Conservation (phyloP, 2,797 vertebrate species). For the Sebastes cheni region DNA sequence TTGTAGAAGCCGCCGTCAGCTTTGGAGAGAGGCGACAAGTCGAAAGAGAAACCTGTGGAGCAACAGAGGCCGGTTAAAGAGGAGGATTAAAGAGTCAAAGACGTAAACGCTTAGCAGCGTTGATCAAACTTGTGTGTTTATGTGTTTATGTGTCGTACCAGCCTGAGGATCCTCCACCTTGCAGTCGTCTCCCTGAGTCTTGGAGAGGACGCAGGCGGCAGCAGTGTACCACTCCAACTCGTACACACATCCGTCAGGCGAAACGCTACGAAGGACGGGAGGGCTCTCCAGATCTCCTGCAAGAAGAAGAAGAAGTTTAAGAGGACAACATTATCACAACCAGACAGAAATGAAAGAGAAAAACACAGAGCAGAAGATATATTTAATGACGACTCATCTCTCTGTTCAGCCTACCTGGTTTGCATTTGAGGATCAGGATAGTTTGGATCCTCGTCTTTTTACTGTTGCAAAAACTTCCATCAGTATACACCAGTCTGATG, state of each 20-base stretch:
- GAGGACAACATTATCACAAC: background rate
- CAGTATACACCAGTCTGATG: constrained; percentile 85
- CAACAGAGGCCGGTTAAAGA: background rate
- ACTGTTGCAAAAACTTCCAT: constrained; percentile 83
- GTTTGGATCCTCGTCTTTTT: constrained; percentile 80
- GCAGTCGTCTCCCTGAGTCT: constrained; percentile 88
- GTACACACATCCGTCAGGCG: constrained; percentile 80
- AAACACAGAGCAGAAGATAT: background rate
- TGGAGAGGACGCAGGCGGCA: constrained; percentile 91
- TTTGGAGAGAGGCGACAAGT: constrained; percentile 89
- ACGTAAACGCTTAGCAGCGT: background rate
- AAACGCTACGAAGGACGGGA: constrained; percentile 83
- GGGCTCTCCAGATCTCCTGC: constrained; percentile 90
- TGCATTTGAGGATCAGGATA: constrained; percentile 90
- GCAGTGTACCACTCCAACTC: constrained; percentile 93
- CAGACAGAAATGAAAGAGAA: background rate
- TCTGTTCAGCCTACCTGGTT: constrained; percentile 82
- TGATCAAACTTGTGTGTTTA: background rate
- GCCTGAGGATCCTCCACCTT: constrained; percentile 90
- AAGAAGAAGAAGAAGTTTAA: background rate
- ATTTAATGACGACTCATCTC: background rate
- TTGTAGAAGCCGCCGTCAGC: constrained; percentile 74
- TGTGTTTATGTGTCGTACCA: constrained; percentile 78
- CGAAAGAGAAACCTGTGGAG: constrained; percentile 88
- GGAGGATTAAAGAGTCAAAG: background rate